Evolutionary conservation across 2,888 invertebrate genomes (phyloP).

Genomic region (Julus scandinavius): DNA sequence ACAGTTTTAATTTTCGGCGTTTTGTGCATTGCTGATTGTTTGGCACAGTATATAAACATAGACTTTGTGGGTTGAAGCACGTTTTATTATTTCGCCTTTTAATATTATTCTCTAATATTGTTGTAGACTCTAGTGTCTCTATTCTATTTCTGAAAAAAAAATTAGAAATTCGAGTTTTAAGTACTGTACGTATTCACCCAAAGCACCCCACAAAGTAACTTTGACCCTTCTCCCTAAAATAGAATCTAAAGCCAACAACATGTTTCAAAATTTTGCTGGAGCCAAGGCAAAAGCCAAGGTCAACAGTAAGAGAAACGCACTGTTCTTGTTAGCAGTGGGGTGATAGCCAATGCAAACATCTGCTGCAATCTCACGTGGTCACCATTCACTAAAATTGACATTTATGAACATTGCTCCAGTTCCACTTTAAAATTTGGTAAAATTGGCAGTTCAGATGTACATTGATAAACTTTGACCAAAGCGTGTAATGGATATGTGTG

Average conservation of each 20-base stretch:
- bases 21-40: no score
- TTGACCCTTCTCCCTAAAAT: conserved; percentile 27
- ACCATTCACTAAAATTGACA: no score
- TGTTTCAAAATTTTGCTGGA: conserved; percentile 2
- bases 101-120: no score
- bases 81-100: no score
- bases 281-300: conserved; percentile 8
- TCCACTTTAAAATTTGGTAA: neutral
- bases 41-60: no score
- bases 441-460: neutral
- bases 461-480: neutral
- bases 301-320: neutral
- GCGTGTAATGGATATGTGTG: no score
- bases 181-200: neutral
- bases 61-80: no score
- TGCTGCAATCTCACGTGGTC: neutral
- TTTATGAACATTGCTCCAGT: neutral
- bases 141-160: no score
- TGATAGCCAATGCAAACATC: neutral
- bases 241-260: conserved; percentile 29
- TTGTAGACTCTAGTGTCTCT: no score
- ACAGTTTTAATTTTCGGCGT: no score
- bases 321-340: neutral
- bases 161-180: no score
- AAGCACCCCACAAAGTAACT: neutral